These are phyloP conservation scores for Pheucticus melanocephalus DNA, from an alignment of 2,113 vertebrate genomes.

Conservation along the genomic window DNA sequence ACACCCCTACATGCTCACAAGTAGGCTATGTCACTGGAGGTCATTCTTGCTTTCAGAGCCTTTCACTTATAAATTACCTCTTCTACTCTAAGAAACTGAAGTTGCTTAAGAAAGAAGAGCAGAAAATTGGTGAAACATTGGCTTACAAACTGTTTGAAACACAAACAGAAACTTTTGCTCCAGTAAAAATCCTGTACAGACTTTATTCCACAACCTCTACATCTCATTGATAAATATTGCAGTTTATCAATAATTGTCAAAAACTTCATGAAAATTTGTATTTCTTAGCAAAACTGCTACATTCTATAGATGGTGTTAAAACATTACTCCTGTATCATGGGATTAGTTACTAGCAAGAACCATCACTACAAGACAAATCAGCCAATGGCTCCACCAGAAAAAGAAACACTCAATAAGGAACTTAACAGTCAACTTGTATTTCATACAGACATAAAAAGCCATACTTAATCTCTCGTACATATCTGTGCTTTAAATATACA, in stretches of 20 bases:
- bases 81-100: not conserved
- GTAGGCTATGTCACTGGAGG: not conserved
- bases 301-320: not conserved
- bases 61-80: not conserved
- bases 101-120: not conserved
- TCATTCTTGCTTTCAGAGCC: not conserved
- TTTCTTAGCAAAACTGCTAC: not conserved
- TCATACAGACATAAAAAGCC: not conserved
- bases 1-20: not conserved
- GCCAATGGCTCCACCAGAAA: not conserved
- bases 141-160: not conserved
- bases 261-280: not conserved
- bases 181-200: not conserved
- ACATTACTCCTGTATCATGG: not conserved
- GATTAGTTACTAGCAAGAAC: not conserved
- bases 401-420: not conserved
- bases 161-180: not conserved
- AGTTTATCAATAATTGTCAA: not conserved
- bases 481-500: not conserved
- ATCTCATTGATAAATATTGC: not conserved
- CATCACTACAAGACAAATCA: not conserved
- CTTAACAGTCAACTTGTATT: not conserved
- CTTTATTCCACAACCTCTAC: not conserved
- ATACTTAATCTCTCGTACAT: not conserved
- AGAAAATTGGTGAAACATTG: not conserved